These are phyloP conservation scores for Sylvilagus floridanus DNA, from an alignment of 2,797 vertebrate species.

Conservation along the genomic window DNA sequence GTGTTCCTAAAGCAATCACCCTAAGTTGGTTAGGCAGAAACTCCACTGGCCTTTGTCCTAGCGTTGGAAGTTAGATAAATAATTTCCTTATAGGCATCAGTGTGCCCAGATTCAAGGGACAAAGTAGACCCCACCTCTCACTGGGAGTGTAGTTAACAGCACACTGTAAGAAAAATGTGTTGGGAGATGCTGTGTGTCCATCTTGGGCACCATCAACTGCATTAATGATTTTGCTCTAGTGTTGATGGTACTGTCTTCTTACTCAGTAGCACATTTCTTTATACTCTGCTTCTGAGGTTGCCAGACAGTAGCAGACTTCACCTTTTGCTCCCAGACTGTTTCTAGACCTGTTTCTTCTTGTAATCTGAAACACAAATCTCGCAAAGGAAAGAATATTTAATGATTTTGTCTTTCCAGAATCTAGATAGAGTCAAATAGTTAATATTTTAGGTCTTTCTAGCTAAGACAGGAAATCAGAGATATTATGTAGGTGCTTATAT, in stretches of 20 bases:
- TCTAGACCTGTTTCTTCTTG: neutral
- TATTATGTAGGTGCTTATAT: neutral
- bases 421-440: neutral
- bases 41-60: neutral
- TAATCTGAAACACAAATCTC: neutral
- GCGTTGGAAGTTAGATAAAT: neutral
- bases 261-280: neutral
- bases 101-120: neutral
- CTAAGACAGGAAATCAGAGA: neutral
- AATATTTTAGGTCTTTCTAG: slow-evolving; percentile 8
- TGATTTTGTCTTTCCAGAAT: neutral
- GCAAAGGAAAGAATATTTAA: neutral
- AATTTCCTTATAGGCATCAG: neutral
- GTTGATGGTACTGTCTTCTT: neutral
- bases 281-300: neutral
- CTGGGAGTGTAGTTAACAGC: neutral
- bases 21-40: neutral
- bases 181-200: neutral
- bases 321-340: neutral
- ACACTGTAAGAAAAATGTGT: neutral
- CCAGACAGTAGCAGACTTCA: neutral
- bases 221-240: neutral
- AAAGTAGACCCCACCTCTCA: neutral
- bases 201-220: neutral
- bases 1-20: neutral